These are phyloP conservation scores for Catharus ustulatus DNA, from an alignment of 2,797 vertebrate genomes.

Conservation along the genomic window DNA sequence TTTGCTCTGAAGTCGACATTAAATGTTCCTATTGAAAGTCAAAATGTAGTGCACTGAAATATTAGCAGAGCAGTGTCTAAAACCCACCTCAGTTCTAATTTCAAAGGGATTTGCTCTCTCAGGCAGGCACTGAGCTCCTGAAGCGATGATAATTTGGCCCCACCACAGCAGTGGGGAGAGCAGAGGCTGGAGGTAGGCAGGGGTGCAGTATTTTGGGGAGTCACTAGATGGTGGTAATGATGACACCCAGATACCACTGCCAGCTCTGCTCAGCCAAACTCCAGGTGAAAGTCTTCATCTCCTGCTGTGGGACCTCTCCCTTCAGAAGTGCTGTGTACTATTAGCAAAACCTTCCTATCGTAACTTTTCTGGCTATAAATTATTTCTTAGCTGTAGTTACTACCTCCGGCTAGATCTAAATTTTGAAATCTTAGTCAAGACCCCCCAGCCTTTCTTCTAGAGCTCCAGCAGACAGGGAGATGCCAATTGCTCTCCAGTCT, in stretches of 20 bases:
- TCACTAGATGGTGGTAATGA: not conserved
- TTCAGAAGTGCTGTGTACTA: not conserved
- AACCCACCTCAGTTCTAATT: not conserved
- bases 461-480: not conserved
- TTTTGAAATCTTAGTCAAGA: not conserved
- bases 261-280: not conserved
- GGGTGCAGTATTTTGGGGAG: not conserved
- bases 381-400: not conserved
- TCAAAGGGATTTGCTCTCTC: not conserved
- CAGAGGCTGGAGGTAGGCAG: not conserved
- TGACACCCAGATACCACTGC: not conserved
- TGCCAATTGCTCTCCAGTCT: not conserved
- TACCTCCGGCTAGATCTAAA: not conserved
- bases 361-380: not conserved
- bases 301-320: not conserved
- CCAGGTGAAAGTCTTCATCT: not conserved
- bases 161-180: not conserved
- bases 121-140: not conserved
- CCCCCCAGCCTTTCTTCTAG: not conserved
- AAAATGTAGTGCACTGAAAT: slow-evolving; percentile 7
- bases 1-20: slow-evolving; percentile 35
- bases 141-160: not conserved
- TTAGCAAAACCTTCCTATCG: not conserved
- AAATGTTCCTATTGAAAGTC: slow-evolving; percentile 27
- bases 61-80: not conserved